Conservation (phyloP, 30 jellyfish, hydroid and myxozoan genomes). For the Aurelia sp. region DNA sequence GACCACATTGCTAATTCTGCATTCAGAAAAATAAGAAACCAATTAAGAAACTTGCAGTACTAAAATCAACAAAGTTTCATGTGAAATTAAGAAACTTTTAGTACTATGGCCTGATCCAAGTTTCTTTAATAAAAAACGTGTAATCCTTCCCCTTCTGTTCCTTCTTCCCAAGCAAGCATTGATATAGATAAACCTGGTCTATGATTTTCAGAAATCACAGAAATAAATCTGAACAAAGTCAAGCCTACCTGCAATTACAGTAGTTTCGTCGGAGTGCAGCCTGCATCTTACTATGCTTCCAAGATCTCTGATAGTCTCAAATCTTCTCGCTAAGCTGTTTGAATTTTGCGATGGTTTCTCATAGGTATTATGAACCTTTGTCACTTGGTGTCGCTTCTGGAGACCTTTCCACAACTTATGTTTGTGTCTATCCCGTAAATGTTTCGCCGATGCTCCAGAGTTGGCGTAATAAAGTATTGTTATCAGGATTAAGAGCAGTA, state of each 20-base stretch:
- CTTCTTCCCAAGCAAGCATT: no score
- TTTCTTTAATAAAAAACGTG: no score
- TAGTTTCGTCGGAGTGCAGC: constrained; percentile 50
- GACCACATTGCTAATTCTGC: no score
- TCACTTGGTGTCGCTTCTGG: constrained; percentile 8
- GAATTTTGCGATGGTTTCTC: constrained; percentile 48
- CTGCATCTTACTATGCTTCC: constrained; percentile 75
- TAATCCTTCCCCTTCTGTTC: no score
- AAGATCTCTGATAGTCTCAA: constrained; percentile 71
- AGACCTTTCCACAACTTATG: background rate
- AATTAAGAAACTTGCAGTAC: no score
- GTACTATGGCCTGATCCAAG: no score
- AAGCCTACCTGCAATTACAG: constrained; percentile 38
- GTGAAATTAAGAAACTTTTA: no score
- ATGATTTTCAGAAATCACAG: background rate
- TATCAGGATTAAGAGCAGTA: background rate
- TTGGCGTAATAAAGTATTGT: no score
- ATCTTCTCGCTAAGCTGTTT: constrained; percentile 54
- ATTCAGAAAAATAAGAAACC: no score
- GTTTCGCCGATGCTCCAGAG: background rate
- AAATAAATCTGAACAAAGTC: background rate
- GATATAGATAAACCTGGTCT: no score
- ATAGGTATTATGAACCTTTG: background rate
- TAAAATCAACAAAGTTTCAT: no score
- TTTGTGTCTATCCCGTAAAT: background rate